phyloP scores from a whole-genome alignment of 2,888 invertebrate species.

The Arrhopalites spinosus region DNA sequence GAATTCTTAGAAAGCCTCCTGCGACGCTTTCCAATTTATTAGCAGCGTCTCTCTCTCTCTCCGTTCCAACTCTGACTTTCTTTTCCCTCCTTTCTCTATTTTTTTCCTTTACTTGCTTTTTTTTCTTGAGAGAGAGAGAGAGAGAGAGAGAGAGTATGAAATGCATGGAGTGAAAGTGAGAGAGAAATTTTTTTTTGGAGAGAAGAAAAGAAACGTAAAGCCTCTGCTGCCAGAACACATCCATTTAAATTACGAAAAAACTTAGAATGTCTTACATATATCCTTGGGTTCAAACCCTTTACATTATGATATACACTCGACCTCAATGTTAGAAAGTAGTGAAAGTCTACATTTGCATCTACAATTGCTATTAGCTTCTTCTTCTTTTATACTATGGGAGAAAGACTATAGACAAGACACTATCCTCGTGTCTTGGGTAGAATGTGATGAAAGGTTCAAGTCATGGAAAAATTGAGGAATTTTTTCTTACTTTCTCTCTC shows the following conservation, averaged over 20 bases:
- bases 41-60: constrained; percentile 6
- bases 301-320: too few relatives aligned
- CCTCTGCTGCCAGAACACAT: not conserved
- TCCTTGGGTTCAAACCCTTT: not conserved
- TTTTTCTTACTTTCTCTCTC: not conserved
- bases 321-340: too few relatives aligned
- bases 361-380: too few relatives aligned
- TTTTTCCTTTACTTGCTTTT: too few relatives aligned
- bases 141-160: too few relatives aligned
- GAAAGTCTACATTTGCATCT: too few relatives aligned
- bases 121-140: not conserved
- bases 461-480: not conserved
- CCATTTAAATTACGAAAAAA: constrained; percentile 8
- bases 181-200: too few relatives aligned
- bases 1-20: constrained; percentile 22
- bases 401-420: too few relatives aligned
- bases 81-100: not conserved
- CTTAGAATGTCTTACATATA: not conserved
- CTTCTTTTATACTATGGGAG: too few relatives aligned
- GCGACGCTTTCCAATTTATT: constrained; percentile 33
- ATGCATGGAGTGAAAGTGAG: too few relatives aligned
- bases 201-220: not conserved
- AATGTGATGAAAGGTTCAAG: too few relatives aligned
- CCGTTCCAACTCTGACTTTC: constrained; percentile 7
- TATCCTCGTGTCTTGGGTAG: too few relatives aligned